Evolutionary conservation across 2,888 invertebrate genomes (phyloP).

Genomic region (Dolichomitus sp.): DNA sequence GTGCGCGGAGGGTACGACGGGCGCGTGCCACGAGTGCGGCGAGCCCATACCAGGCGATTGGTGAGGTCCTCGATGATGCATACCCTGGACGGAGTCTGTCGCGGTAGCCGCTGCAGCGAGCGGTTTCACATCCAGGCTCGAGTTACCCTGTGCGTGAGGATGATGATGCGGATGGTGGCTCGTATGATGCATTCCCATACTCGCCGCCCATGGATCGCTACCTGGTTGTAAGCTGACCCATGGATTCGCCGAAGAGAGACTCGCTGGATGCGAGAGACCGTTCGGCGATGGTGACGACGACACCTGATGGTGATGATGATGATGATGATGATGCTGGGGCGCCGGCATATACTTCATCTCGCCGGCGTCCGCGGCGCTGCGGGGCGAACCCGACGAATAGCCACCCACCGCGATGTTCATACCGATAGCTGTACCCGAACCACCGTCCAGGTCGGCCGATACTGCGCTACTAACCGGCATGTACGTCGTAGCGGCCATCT

Average conservation of each 20-base stretch:
- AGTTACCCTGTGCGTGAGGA: constrained; percentile 87
- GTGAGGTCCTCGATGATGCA: constrained; percentile 87
- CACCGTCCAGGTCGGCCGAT: constrained; percentile 92
- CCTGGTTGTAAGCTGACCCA: constrained; percentile 94
- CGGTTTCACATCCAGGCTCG: constrained; percentile 91
- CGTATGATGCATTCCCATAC: constrained; percentile 89
- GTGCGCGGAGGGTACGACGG: constrained; percentile 93
- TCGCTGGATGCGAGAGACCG: constrained; percentile 88
- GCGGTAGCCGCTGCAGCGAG: constrained; percentile 88
- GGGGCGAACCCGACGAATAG: constrained; percentile 94
- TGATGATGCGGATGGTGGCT: constrained; percentile 91
- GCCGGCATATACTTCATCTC: constrained; percentile 98
- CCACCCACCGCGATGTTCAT: constrained; percentile 91
- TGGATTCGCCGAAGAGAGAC: constrained; percentile 90
- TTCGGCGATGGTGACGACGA: constrained; percentile 90
- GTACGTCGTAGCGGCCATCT: constrained; percentile 98
- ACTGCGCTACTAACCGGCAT: constrained; percentile 93
- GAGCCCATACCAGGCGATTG: constrained; percentile 88
- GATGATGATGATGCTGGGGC: constrained; percentile 94
- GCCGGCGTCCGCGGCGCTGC: constrained; percentile 94
- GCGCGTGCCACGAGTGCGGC: constrained; percentile 96
- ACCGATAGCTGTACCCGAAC: constrained; percentile 89
- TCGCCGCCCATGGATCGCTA: constrained; percentile 93
- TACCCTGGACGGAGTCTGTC: constrained; percentile 86
- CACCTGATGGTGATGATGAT: constrained; percentile 91